Evolutionary conservation across 2,888 invertebrate species (phyloP).

Genomic region (Lordiphosa fenestrarum): DNA sequence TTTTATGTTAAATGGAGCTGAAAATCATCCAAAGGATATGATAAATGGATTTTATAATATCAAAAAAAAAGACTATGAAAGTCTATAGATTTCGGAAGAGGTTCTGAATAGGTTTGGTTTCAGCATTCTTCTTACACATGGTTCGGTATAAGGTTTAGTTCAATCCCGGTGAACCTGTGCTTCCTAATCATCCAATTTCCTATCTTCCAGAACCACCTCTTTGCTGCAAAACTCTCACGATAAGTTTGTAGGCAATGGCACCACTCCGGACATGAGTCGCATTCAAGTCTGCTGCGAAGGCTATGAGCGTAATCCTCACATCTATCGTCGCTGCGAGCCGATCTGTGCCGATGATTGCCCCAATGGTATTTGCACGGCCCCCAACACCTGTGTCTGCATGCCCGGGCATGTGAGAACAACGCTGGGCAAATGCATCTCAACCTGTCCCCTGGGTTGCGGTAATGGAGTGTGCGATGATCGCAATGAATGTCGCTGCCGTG

Average conservation of each 20-base stretch:
- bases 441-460: constrained; percentile 86
- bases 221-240: constrained; percentile 60
- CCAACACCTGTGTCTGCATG: constrained; percentile 81
- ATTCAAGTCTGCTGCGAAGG: constrained; percentile 88
- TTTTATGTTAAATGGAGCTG: too few species aligned
- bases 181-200: not conserved
- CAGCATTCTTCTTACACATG: too few species aligned
- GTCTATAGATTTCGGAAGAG: too few species aligned
- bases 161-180: too few species aligned
- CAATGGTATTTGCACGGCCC: constrained; percentile 82
- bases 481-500: constrained; percentile 75
- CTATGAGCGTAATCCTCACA: constrained; percentile 82
- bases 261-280: constrained; percentile 84
- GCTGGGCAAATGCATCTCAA: constrained; percentile 82
- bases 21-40: too few species aligned
- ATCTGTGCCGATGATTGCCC: constrained; percentile 81
- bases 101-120: too few species aligned
- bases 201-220: constrained; percentile 68
- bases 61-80: too few species aligned
- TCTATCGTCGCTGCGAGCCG: constrained; percentile 77
- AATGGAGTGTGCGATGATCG: constrained; percentile 80
- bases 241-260: constrained; percentile 76
- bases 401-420: constrained; percentile 78
- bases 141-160: too few species aligned
- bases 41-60: too few species aligned